Base-by-base conservation (phyloP, 2,888 invertebrate species). In the Macrophya alboannulata region DNA sequence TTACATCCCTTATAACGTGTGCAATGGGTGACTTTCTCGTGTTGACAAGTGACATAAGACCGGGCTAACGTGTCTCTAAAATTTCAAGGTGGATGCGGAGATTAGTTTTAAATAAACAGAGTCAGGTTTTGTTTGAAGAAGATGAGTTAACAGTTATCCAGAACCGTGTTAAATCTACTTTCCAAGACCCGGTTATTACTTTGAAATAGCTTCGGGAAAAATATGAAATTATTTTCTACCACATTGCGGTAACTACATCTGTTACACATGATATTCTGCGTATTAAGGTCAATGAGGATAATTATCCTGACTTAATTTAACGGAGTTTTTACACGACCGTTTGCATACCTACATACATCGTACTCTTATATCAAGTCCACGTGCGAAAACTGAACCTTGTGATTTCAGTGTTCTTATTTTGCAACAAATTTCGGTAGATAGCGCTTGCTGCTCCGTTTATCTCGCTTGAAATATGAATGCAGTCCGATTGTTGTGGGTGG, bases 71-170 rank as follows among this genome's bases (percentile, higher is more conserved):
- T 6, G 55, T n/a, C 55, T 55, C 55, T 17, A 1, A 55, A 62
- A 62, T 62, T 62, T 12, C 62, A 62, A 62, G 21, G 25, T 62
- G 12, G 25, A 25, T 31, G 31, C 31, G 3, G 31, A 25, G 62
- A 62, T 62, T 62, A 62, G 62, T 25, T 62, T 25, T 21, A 62
- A 25, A 25, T 21, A 25, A 62, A 21, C 25, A 5, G 10, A 62
- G 9, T 62, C 25, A 62, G 62, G 10, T 62, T 25, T 25, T 62
- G 3, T 25, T 10, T 62, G 25, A 25, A 12, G 17, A 76, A 43
- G 48, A 15, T 48, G 25, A 43, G n/a, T 76, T 48, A 21, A 76
- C 76, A 21, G 76, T 76, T 48, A 76, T 25, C 48, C 48, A 48
- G 25, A 8, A 76, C 48, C 31, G 48, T n/a, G 12, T 76, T 15